Evolutionary conservation across 2,888 invertebrate genomes (phyloP), one percentile per base, ranked within the genome.

Genomic region (Junonia oenone): DNA sequence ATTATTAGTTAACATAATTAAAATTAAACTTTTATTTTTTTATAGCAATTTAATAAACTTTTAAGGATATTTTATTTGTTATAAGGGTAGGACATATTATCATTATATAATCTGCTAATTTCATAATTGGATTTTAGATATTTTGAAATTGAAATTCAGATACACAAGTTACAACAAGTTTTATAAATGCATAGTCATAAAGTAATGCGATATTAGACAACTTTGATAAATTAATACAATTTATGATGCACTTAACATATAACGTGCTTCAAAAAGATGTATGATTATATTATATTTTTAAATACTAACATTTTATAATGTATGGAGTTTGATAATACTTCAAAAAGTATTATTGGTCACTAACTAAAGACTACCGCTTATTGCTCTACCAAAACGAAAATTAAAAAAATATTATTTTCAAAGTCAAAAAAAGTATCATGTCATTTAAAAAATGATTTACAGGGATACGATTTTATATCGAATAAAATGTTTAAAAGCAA

Each of bases 401-500:
- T 6, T 6, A 1, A 2, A 13, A 5, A 35, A 4, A 13, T 35
- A 13, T 13, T 35, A 35, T 35, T 14, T 4, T 13, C 2, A 35
- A 35, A 35, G 5, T 35, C 13, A 6, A 31, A 9, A 31, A 1
- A 6, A 31, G 6, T 35, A 35, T 13, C 3, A 35, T 13, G 6
- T 35, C 4, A 14, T 35, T 35, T 35, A 35, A 13, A 35, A 35
- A 35, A 13, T 35, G n/a, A 35, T 35, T 35, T 35, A 13, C 9
- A 31, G 9, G 13, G 4, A 40, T 40, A 40, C 38, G n/a, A 11
- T 40, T 40, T 40, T 49, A 37, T 37, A 49, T 49, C 11, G 22
- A 49, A 52, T 52, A 46, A 52, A 52, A 46, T 11, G 37, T 29
- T 46, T 52, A 47, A 47, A 38, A 31, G 26, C 38, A 26, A 47